phyloP scores from a whole-genome alignment of 2,113 vertebrate genomes.

The Hippopotamus amphibius region DNA sequence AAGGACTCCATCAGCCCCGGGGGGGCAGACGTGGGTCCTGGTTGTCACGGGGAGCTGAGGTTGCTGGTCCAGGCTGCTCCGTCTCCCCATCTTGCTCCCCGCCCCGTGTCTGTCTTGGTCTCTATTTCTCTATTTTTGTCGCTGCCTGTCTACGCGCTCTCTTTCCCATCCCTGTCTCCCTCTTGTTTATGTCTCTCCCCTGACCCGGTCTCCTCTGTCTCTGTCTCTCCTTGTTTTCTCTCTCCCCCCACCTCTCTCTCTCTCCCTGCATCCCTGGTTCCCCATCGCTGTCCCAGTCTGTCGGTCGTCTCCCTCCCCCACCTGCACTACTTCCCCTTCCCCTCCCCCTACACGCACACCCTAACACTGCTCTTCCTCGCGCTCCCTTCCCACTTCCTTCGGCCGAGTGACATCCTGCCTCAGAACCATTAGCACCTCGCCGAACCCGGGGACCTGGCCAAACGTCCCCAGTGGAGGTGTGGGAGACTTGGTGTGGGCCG shows the following conservation, averaged over 20 bases:
- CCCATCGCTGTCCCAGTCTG: background rate
- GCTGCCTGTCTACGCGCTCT: background rate
- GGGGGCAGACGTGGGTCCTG: rapidly evolving
- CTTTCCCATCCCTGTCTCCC: background rate
- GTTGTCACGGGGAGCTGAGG: background rate
- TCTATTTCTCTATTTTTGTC: background rate
- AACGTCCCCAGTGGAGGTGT: too few species aligned
- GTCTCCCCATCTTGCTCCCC: rapidly evolving
- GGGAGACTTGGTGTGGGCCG: background rate
- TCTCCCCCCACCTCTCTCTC: background rate
- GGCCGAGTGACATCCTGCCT: constrained; percentile 48
- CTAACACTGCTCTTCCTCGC: background rate
- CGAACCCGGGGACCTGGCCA: rapidly evolving
- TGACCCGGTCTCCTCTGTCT: background rate
- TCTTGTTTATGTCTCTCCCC: background rate
- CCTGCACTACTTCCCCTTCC: background rate
- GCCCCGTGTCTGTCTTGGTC: background rate
- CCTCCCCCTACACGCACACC: background rate
- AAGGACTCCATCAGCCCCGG: rapidly evolving
- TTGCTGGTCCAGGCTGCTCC: background rate
- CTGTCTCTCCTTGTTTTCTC: background rate
- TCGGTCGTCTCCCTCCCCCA: background rate
- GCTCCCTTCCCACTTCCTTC: constrained; percentile 35
- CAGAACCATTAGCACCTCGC: background rate
- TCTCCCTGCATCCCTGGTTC: background rate